These are phyloP conservation scores for Pipra filicauda DNA, from an alignment of 2,113 vertebrate genomes.

Conservation along the genomic window DNA sequence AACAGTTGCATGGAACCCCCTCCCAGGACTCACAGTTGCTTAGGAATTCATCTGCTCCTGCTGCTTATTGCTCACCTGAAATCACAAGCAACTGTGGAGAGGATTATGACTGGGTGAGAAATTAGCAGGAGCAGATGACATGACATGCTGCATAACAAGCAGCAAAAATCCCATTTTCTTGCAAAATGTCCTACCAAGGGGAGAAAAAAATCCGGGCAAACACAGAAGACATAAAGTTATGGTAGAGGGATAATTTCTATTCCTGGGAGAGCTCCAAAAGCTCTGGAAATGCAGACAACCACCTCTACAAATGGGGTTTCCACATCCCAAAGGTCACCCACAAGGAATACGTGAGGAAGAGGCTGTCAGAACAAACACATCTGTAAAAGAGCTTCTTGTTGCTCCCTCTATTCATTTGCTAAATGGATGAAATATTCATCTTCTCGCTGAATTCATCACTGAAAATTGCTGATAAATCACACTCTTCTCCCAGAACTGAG, in stretches of 20 bases:
- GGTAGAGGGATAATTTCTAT: not conserved
- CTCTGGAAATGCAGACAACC: constrained; percentile 23
- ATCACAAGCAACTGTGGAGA: constrained; percentile 55
- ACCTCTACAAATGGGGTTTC: not conserved
- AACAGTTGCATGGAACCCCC: not conserved
- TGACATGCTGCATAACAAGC: constrained; percentile 22
- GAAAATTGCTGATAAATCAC: constrained; percentile 42
- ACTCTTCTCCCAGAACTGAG: not conserved
- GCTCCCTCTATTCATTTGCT: constrained; percentile 7
- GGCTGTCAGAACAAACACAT: constrained; percentile 21
- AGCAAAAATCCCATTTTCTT: constrained; percentile 2
- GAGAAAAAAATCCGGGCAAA: not conserved
- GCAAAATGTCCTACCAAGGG: constrained; percentile 30
- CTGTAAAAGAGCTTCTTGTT: constrained; percentile 5
- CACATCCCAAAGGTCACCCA: not conserved
- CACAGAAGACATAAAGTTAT: not conserved
- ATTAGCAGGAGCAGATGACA: constrained; percentile 59
- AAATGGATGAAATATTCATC: constrained; percentile 19
- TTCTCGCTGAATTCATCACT: not conserved
- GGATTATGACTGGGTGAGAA: constrained; percentile 62
- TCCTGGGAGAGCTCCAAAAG: constrained; percentile 10
- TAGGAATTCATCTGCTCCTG: constrained; percentile 61
- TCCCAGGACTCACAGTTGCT: constrained; percentile 28
- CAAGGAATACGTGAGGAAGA: not conserved
- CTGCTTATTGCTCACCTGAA: constrained; percentile 63